Evolutionary conservation across 2,888 invertebrate genomes (phyloP).

Genomic region (Gari tellinella): DNA sequence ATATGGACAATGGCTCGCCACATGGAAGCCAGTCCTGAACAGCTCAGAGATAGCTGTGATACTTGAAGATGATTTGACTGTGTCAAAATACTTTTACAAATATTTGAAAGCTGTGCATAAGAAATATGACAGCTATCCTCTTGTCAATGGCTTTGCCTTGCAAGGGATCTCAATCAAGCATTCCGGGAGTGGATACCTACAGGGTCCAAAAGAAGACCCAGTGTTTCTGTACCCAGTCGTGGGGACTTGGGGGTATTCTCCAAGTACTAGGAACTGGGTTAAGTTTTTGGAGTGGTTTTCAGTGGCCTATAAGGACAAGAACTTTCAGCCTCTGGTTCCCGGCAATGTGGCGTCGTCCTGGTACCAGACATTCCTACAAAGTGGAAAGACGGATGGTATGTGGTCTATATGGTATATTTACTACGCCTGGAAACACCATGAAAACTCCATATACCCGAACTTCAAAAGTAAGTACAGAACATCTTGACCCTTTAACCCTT

Average conservation of each 20-base stretch:
- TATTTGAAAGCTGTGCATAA: slow-evolving; percentile 73
- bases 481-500: too few relatives aligned
- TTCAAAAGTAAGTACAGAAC: slow-evolving; percentile 37
- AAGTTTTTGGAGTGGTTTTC: slow-evolving; percentile 67
- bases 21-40: slow-evolving; percentile 68
- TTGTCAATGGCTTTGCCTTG: slow-evolving; percentile 70
- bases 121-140: slow-evolving; percentile 60
- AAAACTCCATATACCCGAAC: slow-evolving; percentile 68
- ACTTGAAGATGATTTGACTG: slow-evolving; percentile 76
- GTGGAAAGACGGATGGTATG: slow-evolving; percentile 66
- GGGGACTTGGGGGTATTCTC: slow-evolving; percentile 77
- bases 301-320: slow-evolving; percentile 28
- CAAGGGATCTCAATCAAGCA: slow-evolving; percentile 68
- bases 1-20: slow-evolving; percentile 66
- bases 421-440: slow-evolving; percentile 65
- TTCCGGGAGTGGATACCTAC: slow-evolving; percentile 28
- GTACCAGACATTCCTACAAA: slow-evolving; percentile 64
- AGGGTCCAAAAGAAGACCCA: slow-evolving; percentile 51
- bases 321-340: slow-evolving; percentile 70
- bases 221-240: slow-evolving; percentile 71
- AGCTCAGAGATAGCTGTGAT: slow-evolving; percentile 74
- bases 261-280: slow-evolving; percentile 62
- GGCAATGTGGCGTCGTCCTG: slow-evolving; percentile 68
- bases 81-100: slow-evolving; percentile 72
- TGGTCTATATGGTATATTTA: slow-evolving; percentile 80